Evolutionary conservation across 2,888 invertebrate species (phyloP).

Genomic region (Eugnorisma glareosa): DNA sequence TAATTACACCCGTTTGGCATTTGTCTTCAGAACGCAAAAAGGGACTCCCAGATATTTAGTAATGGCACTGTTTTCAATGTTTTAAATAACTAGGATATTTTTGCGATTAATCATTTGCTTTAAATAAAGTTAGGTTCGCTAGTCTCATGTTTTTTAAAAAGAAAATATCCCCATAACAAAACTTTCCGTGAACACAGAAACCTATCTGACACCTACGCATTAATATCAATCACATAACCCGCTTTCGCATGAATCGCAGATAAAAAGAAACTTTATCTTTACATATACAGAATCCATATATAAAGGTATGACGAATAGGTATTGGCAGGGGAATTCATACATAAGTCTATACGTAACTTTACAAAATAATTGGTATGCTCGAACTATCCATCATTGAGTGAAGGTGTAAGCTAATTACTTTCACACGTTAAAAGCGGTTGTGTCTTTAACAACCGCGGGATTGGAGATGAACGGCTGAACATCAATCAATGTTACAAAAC

Average conservation of each 20-base stretch:
- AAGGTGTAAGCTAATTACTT: conserved; percentile 75
- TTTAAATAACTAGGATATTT: not conserved
- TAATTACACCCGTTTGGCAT: not conserved
- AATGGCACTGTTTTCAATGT: not conserved
- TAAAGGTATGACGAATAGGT: conserved; percentile 37
- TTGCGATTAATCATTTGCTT: not conserved
- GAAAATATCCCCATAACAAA: not conserved
- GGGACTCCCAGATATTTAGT: not conserved
- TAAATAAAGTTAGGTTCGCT: too few species aligned
- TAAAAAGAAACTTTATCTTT: conserved; percentile 33
- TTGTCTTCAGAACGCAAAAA: not conserved
- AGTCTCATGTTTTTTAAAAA: conserved; percentile 1
- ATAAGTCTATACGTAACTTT: conserved; percentile 48
- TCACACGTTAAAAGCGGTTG: conserved; percentile 70
- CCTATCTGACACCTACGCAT: conserved; percentile 8
- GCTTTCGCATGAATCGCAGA: conserved; percentile 28
- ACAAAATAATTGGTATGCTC: conserved; percentile 58
- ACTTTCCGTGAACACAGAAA: conserved; percentile 23
- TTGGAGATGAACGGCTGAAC: conserved; percentile 74
- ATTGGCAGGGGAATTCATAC: conserved; percentile 47
- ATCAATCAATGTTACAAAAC: conserved; percentile 78
- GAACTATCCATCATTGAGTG: conserved; percentile 72
- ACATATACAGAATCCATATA: conserved; percentile 20
- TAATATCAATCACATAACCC: conserved; percentile 39
- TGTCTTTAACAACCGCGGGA: conserved; percentile 68